Conservation (phyloP, 2,113 vertebrate species). For the Cebus imitator region DNA sequence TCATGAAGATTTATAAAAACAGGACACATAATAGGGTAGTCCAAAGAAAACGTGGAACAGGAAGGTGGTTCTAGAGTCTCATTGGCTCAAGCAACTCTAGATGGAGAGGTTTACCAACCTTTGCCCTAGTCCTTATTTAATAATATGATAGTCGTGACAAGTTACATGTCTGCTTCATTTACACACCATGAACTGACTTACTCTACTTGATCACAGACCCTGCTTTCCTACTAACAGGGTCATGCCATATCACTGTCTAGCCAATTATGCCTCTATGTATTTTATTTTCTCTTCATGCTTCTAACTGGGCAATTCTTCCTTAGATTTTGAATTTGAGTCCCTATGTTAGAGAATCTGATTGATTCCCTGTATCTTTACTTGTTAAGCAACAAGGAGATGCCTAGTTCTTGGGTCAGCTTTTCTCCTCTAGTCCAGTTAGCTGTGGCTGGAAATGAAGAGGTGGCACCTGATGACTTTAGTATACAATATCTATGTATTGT, state of each 20-base stretch:
- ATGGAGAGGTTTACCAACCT: not conserved
- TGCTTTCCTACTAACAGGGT: not conserved
- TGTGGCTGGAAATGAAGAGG: not conserved
- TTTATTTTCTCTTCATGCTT: not conserved
- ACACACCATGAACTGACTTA: not conserved
- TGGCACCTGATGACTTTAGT: not conserved
- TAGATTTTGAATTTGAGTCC: not conserved
- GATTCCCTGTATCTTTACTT: not conserved
- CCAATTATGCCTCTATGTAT: not conserved
- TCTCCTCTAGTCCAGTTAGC: not conserved
- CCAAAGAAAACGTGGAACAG: not conserved
- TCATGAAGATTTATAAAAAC: not conserved
- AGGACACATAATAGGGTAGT: not conserved
- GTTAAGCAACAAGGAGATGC: not conserved
- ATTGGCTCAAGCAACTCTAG: not conserved
- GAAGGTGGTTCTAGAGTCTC: not conserved
- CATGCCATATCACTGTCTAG: not conserved
- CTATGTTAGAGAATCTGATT: not conserved
- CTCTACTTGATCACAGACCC: not conserved
- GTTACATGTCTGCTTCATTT: not conserved
- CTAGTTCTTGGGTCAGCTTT: not conserved
- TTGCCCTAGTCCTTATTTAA: not conserved
- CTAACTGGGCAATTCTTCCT: not conserved
- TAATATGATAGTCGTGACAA: not conserved
- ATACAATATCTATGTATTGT: not conserved